Conservation (phyloP, 1,140 invertebrate species). For the Drosophila equinoxialis region DNA sequence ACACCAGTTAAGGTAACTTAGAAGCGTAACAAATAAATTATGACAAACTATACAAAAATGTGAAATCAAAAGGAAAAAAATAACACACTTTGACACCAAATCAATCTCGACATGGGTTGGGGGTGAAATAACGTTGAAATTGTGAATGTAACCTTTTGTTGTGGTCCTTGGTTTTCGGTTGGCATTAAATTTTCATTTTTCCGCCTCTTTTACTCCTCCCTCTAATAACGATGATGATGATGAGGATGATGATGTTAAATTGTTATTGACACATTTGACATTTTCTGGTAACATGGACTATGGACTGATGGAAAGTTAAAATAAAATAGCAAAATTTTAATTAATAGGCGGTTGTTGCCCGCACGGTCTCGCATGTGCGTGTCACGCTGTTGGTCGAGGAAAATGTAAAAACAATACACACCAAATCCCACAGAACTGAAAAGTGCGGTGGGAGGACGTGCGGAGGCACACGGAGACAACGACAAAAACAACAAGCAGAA, state of each 20-base stretch:
- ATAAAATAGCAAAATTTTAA: conserved; percentile 78
- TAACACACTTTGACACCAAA: neutral
- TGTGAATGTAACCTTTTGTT: conserved; percentile 13
- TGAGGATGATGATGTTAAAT: conserved; percentile 50
- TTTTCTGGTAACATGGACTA: conserved; percentile 31
- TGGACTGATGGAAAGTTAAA: neutral
- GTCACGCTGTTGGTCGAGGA: conserved; percentile 60
- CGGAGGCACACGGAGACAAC: conserved; percentile 37
- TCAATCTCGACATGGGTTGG: neutral
- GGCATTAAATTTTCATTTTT: conserved; percentile 62
- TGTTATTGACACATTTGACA: conserved; percentile 78
- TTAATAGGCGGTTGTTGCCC: conserved; percentile 69
- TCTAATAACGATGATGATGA: too few relatives aligned
- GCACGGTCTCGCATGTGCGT: conserved; percentile 63
- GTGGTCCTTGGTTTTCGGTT: conserved; percentile 31
- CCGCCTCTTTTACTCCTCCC: neutral
- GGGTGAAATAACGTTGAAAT: neutral
- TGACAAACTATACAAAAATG: conserved; percentile 24
- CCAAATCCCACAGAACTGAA: conserved; percentile 32
- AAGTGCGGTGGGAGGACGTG: too few relatives aligned
- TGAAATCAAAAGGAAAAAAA: neutral
- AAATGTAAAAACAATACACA: conserved; percentile 52
- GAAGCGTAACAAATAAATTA: conserved; percentile 26
- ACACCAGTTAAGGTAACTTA: conserved; percentile 87
- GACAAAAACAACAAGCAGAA: conserved; percentile 32